Base-by-base conservation (phyloP, 2,888 invertebrate species). In the Drosophila prolongata region DNA sequence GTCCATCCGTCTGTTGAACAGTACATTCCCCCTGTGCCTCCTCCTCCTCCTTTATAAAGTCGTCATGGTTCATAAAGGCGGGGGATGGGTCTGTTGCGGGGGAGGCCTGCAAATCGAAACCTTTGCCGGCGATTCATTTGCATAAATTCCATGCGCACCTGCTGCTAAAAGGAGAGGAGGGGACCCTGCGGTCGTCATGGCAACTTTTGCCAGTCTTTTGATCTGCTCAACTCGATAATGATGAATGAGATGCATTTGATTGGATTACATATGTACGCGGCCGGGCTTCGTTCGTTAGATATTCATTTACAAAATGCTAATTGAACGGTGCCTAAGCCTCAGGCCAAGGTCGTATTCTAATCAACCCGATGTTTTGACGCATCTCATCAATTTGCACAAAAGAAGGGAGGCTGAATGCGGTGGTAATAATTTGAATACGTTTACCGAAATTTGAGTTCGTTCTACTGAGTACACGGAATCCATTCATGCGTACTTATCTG, bases 61-160 rank as follows among this genome's bases (percentile, higher is more conserved):
- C 56, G 56, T 56, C 59, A 56, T 59, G 59, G 59, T 56, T 59
- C 35, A 59, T 59, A n/a, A 59, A 56, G 24, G 59, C 11, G 34
- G 30, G 35, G 50, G 38, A 19, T 38, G 65, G 30, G 35, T 16
- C 55, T 34, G 16, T 55, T 27, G 30, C 19, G 49, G 50, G 13
- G 49, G 40, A 67, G 77, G 66, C 69, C 75, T 55, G 61, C 57
- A 66, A 76, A 73, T 70, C 69, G 73, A 79, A 73, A 72, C 60
- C 55, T 57, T 77, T 64, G 72, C 77, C 59, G 56, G 53, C 52
- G 52, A 60, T 49, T 61, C 40, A 79, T 79, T 79, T 82, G 71
- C 79, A 79, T 82, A 79, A 79, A 70, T 79, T 77, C 66, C 66
- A 43, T 62, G 72, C 46, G 47, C 76, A 80, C 76, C 76, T 80